These are phyloP conservation scores for Daphoenositta chrysoptera DNA, from an alignment of 2,113 vertebrate genomes.

Conservation along the genomic window DNA sequence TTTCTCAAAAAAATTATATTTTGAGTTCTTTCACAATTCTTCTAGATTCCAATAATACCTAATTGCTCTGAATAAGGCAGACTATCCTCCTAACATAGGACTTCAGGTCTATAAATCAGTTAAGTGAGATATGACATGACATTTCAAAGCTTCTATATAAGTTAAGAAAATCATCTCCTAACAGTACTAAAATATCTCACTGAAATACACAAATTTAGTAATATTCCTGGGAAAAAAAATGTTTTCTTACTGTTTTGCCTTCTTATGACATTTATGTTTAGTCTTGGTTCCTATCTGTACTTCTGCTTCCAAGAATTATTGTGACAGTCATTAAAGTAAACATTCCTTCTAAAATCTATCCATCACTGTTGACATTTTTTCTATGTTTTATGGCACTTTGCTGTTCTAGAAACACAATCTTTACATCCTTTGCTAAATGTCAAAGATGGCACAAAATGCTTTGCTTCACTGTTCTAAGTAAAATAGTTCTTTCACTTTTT, in stretches of 20 bases:
- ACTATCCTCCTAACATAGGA: background rate
- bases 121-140: background rate
- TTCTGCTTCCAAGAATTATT: background rate
- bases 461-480: background rate
- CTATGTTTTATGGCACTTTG: background rate
- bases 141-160: background rate
- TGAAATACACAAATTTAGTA: background rate
- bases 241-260: background rate
- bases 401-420: background rate
- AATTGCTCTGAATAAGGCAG: background rate
- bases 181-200: background rate
- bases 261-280: background rate
- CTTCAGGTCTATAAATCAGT: background rate
- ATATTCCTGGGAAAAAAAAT: background rate
- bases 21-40: background rate
- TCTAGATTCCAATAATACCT: background rate
- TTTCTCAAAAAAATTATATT: background rate
- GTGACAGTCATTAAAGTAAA: background rate
- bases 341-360: background rate
- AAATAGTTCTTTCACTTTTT: background rate
- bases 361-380: background rate
- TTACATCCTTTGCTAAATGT: background rate
- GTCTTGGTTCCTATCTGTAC: background rate
- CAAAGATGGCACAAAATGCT: background rate
- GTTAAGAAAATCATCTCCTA: background rate